Percentiles rank a stretch among this genome's conserved stretches.
Evolutionary conservation across 2,888 invertebrate species (phyloP).

Genomic region (Nephrotoma guestfalica): DNA sequence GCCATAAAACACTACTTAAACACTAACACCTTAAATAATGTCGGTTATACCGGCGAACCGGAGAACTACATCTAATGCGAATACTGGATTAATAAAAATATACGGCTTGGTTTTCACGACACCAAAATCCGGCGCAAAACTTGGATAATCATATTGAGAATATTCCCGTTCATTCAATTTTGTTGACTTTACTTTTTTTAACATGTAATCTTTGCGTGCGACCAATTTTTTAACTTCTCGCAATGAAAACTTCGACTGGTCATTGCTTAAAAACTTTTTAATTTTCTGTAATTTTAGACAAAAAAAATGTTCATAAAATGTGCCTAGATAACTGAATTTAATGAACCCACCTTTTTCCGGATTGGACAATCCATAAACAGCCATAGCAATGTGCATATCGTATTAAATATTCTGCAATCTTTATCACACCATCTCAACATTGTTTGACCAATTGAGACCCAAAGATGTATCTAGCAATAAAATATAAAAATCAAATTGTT

Average conservation of each 20-base stretch:
- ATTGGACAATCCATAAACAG: constrained; percentile 36
- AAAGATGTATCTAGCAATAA: constrained; percentile 35
- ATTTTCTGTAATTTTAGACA: constrained; percentile 23
- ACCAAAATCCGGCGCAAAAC: constrained; percentile 30
- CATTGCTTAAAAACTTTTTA: constrained; percentile 27
- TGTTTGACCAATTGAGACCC: constrained; percentile 45
- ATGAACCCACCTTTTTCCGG: constrained; percentile 21
- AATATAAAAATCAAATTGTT: constrained; percentile 14
- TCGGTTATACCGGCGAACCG: not conserved
- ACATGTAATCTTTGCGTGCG: constrained; percentile 32
- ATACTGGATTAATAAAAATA: constrained; percentile 29
- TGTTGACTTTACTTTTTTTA: constrained; percentile 24
- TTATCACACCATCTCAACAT: constrained; percentile 53
- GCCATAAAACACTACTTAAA: not conserved
- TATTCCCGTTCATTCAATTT: not conserved
- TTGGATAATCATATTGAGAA: constrained; percentile 18
- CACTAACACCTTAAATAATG: not conserved
- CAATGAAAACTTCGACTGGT: constrained; percentile 28
- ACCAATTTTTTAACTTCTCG: constrained; percentile 31
- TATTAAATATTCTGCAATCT: constrained; percentile 46
- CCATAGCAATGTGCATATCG: constrained; percentile 51
- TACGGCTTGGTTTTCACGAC: constrained; percentile 27
- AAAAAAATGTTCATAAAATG: not conserved
- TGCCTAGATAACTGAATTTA: not conserved
- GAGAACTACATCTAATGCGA: constrained; percentile 24